phyloP scores from a whole-genome alignment of 2,113 vertebrate genomes.

The Delphinus delphis region DNA sequence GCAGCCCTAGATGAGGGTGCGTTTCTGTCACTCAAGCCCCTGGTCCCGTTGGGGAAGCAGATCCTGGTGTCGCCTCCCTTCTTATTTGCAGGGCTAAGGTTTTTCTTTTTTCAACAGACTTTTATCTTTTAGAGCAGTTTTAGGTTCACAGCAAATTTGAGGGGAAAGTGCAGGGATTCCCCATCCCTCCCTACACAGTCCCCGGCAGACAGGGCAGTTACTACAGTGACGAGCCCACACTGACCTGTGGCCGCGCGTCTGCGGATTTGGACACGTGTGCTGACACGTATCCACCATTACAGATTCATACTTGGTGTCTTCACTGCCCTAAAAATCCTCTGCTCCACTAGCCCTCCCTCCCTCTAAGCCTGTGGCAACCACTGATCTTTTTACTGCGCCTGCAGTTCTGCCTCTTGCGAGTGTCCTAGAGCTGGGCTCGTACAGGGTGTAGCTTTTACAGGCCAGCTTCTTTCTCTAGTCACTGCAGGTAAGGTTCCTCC shows the following conservation, averaged over 20 bases:
- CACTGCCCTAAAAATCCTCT: too few relatives aligned
- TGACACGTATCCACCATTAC: not conserved
- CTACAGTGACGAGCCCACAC: fast-evolving
- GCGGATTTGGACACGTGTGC: not conserved
- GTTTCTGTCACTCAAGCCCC: not conserved
- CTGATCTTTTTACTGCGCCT: too few relatives aligned
- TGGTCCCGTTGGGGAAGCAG: not conserved
- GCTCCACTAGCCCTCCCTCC: not conserved
- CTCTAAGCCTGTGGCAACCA: not conserved
- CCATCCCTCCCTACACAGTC: too few relatives aligned
- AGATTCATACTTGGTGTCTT: not conserved
- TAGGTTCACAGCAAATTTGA: not conserved
- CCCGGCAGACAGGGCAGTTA: not conserved
- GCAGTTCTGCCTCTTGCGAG: not conserved
- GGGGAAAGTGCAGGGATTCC: not conserved
- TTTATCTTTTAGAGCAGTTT: not conserved
- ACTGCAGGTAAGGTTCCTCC: too few relatives aligned
- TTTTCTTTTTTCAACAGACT: not conserved
- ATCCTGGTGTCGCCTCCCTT: too few relatives aligned
- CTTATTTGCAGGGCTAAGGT: too few relatives aligned
- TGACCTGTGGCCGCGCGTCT: not conserved
- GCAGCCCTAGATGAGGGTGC: not conserved
- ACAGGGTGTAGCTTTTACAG: not conserved
- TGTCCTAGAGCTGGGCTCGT: not conserved
- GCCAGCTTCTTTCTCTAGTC: not conserved